Evolutionary conservation across 2,113 vertebrate genomes (phyloP).

Genomic region (Corvus cornix): DNA sequence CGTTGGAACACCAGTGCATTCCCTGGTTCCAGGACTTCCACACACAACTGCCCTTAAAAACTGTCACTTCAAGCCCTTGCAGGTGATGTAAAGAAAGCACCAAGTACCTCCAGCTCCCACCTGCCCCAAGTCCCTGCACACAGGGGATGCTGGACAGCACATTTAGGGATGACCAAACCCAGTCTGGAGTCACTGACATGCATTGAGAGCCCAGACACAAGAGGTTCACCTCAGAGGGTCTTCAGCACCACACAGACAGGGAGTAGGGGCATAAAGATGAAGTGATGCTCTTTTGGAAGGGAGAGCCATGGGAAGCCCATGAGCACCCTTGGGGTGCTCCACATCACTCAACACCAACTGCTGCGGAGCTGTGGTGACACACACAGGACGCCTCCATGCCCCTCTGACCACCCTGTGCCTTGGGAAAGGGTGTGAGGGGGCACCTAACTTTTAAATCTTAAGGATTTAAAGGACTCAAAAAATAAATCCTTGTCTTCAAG

Average conservation of each 20-base stretch:
- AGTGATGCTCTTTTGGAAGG: not conserved
- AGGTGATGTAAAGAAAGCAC: not conserved
- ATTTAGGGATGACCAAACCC: not conserved
- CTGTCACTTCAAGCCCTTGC: not conserved
- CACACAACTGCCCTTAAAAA: not conserved
- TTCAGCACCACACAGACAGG: not conserved
- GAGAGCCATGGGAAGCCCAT: not conserved
- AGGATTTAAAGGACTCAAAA: not conserved
- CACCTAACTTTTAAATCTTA: not conserved
- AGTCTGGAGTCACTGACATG: not conserved
- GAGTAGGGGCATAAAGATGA: not conserved
- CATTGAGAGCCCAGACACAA: not conserved
- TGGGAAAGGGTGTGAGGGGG: not conserved
- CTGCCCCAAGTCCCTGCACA: not conserved
- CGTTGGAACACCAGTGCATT: not conserved
- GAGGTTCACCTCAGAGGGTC: not conserved
- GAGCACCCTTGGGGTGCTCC: not conserved
- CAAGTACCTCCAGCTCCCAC: not conserved
- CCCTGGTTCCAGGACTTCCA: not conserved
- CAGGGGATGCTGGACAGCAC: not conserved
- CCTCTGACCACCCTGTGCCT: not conserved
- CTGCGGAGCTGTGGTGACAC: not conserved
- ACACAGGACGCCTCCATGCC: not conserved
- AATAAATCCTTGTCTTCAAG: not conserved
- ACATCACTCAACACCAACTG: not conserved